Evolutionary conservation across 2,113 vertebrate species (phyloP).

Genomic region (Dendrocopos noguchii): DNA sequence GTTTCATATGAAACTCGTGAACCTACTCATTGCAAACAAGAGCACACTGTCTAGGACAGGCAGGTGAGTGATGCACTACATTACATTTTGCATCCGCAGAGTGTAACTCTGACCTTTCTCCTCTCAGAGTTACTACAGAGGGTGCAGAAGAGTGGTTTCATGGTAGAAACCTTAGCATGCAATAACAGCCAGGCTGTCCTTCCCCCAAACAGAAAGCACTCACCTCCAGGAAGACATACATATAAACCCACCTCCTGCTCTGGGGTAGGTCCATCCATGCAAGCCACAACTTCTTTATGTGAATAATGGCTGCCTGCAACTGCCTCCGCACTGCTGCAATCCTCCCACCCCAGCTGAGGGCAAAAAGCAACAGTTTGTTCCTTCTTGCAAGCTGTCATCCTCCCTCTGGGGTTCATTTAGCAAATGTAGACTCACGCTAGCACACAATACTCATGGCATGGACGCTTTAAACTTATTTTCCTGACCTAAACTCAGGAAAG

Average conservation of each 20-base stretch:
- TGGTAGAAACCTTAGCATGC: fast-evolving
- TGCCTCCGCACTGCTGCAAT: background rate
- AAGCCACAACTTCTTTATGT: background rate
- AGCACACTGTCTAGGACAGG: background rate
- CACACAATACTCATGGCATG: background rate
- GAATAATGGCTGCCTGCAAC: background rate
- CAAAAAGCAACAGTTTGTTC: background rate
- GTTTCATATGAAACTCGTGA: background rate
- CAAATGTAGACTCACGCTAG: background rate
- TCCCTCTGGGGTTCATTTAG: background rate
- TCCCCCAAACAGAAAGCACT: background rate
- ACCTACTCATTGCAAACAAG: background rate
- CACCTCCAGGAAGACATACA: background rate
- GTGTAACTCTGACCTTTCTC: background rate
- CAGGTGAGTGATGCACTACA: background rate
- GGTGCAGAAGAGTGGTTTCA: background rate
- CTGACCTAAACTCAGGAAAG: background rate
- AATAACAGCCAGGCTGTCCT: background rate
- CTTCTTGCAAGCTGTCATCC: background rate
- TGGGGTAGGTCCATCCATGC: background rate
- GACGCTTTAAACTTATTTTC: background rate
- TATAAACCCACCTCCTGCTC: background rate
- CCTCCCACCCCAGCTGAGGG: background rate
- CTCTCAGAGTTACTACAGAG: background rate
- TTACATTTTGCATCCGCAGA: background rate